Base-by-base conservation (phyloP, 1,140 invertebrate species). In the Drosophila melanogaster region DNA sequence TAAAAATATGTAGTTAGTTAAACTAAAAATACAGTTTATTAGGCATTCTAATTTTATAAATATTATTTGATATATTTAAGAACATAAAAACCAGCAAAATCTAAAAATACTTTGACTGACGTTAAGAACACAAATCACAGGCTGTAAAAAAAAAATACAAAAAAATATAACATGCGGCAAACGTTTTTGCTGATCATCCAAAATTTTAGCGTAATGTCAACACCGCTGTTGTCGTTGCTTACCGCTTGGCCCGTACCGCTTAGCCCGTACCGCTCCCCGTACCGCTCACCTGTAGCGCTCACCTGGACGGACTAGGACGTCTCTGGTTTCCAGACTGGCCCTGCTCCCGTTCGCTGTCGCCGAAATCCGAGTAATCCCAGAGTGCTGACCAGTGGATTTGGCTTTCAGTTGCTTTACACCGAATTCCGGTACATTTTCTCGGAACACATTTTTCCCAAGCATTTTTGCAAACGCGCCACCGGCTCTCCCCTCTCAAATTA, bases 371-470 rank as follows among this genome's bases (percentile, higher is more conserved):
- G 15, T 12, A 44, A 22, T 19, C 41, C 41, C 41, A 22, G 66
- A 58, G 19, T 62, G 74, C 69, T 78, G 51, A 51, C 59, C 59
- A 61, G 43, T 58, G 58, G 35, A 60, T 57, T 67, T 74, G 58
- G 62, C 56, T 70, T 73, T 50, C 58, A 79, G 67, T 57, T 83
- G 79, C 77, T 84, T 83, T 86, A 76, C 86, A 86, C 73, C 77
- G 76, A 90, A 90, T 90, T 90, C 87, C 87, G 87, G 87, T 86
- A 86, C 79, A 86, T 90, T 90, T 90, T 90, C 87, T 85, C 79
- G 86, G 87, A 90, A 90, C 67, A 76, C 78, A 74, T 80, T 90
- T 90, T 90, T 90, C 87, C 87, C 87, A 90, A 80, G 86, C 79
- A 77, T 70, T 77, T 85, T 79, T 73, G 64, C 61, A 66, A 47